Percentiles rank a stretch among this genome's conserved stretches.
Conservation (phyloP, 2,797 vertebrate genomes). For the Arctocebus calabarensis region DNA sequence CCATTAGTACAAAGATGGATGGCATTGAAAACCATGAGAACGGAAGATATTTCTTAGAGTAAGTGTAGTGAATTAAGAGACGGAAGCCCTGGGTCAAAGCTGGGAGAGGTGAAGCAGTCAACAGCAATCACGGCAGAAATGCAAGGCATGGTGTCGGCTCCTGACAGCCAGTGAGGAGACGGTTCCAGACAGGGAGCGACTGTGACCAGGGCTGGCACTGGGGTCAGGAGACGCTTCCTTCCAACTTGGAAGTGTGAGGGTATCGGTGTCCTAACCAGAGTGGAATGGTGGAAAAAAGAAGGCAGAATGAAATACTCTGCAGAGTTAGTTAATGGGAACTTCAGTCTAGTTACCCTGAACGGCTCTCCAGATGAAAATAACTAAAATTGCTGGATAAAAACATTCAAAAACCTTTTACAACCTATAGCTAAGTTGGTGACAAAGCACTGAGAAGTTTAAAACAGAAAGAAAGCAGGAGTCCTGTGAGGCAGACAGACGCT, state of each 20-base stretch:
- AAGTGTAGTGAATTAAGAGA: not conserved
- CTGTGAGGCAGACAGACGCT: not conserved
- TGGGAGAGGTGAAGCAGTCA: not conserved
- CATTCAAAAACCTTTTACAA: not conserved
- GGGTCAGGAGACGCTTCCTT: not conserved
- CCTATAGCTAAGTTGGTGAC: not conserved
- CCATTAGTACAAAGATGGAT: not conserved
- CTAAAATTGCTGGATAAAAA: not conserved
- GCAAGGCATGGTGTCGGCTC: not conserved
- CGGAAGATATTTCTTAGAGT: not conserved
- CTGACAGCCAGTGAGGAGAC: not conserved
- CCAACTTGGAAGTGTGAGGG: not conserved
- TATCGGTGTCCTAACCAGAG: not conserved
- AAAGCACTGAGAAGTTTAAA: not conserved
- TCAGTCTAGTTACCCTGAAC: not conserved
- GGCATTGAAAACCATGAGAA: not conserved
- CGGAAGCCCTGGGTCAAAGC: not conserved
- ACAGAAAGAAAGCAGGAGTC: constrained; percentile 21
- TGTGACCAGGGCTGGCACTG: not conserved
- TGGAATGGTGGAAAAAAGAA: not conserved
- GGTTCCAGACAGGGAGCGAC: not conserved
- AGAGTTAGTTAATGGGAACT: not conserved
- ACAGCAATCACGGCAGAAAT: not conserved
- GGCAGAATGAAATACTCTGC: not conserved
- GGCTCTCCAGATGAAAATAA: not conserved